Base-by-base conservation (phyloP, 2,888 invertebrate species). In the Papilio elwesi region DNA sequence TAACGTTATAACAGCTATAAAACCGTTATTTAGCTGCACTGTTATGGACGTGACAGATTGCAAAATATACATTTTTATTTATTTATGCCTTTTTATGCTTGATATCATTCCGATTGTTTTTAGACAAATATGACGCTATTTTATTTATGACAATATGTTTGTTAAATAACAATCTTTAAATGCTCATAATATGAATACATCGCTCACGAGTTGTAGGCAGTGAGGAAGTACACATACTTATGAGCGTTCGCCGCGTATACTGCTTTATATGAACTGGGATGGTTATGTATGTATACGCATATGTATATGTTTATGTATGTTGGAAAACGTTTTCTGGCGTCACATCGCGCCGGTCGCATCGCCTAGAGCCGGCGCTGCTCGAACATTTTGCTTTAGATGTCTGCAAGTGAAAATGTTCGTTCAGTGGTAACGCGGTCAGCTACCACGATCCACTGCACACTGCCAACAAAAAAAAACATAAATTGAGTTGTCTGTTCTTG, bases 341-440 rank as follows among this genome's bases (percentile, higher is more conserved):
- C 78, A 73, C 75, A 64, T 68, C 73, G 73, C 75, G 80, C 80
- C 78, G 79, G 79, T 81, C 78, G 77, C 81, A 81, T 76, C 75
- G 75, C 77, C 77, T 74, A 75, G 68, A 68, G 78, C 74, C 76
- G 77, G 78, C 77, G 77, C 77, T 78, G 78, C 77, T 74, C 76
- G 76, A 77, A 75, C 77, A 74, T 75, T 73, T 78, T 77, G 81
- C 81, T 81, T 81, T 81, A 76, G 74, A 78, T 79, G 78, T 79
- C 72, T 76, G 75, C 76, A 76, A 75, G 68, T 76, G 75, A 75
- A 73, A 74, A 76, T 77, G 78, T 78, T 77, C 76, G 77, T 74
- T 79, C 79, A 81, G 78, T 79, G 78, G 77, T 78, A 79, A 78
- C 78, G 79, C 79, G 77, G 77, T 76, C 75, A 73, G 76, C 75